Base-by-base conservation (phyloP, 2,113 vertebrate genomes). In the Alosa alosa region DNA sequence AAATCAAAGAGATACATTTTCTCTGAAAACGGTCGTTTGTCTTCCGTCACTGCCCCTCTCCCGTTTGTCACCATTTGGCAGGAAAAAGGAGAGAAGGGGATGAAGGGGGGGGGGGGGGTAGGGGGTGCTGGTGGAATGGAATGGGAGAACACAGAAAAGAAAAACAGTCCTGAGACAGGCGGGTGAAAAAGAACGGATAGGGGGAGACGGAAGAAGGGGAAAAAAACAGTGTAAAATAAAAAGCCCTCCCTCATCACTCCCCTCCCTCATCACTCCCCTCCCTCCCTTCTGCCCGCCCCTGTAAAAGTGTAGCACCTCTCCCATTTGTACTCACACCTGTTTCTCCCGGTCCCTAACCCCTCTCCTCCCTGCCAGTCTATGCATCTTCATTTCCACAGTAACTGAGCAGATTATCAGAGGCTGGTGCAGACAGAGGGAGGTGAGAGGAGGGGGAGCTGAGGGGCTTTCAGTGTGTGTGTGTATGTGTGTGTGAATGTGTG, bases 321-420 rank as follows among this genome's bases (percentile, higher is more conserved):
- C 60, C 57, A 86, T 83, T 84, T 87, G 57, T 36, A 31, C 25
- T 72, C 84, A 60, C 75, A 39, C 68, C 57, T 83, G 49, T 52
- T 87, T 84, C 83, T 15, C 39, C 83, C 18, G 31, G 10, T 78
- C 75, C 78, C 50, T 45, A 84, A 57, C 9, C 13, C 57, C 31
- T 18, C 4, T 78, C 46, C 81, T 82, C 46, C 55, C 86, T 52
- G 50, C 36, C 83, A 82, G 84, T 83, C 81, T 75, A 82, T 88
- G 84, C 85, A 81, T 86, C 86, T 89, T 89, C 82, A 87, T 89
- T 89, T 90, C 72, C 83, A 85, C 64, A 81, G 85, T 81, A 39
- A 83, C 64, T 85, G 84, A 84, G 75, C 83, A 89, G 57, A 85
- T 81, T 75, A 87, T 89, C 84, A 90, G 81, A 75, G 55, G 78